Conservation (phyloP, 2,888 invertebrate species). For the Papilio protenor region DNA sequence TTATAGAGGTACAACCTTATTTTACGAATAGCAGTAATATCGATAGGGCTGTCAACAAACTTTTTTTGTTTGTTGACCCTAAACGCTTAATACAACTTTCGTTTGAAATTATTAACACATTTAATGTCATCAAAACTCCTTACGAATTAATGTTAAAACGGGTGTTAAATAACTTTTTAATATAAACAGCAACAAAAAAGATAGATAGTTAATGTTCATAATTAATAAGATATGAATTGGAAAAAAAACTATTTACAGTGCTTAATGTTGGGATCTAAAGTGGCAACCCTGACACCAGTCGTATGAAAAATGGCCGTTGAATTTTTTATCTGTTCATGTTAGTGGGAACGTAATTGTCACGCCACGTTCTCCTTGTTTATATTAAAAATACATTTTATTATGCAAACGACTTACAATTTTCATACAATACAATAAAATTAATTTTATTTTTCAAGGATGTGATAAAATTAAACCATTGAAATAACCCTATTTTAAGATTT, state of each 20-base stretch:
- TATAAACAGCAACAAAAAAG: too few relatives aligned
- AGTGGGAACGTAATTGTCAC: constrained; percentile 34
- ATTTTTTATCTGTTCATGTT: constrained; percentile 41
- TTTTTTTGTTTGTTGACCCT: background rate
- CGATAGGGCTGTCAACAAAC: constrained; percentile 32
- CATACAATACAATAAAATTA: background rate
- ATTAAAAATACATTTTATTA: constrained; percentile 20
- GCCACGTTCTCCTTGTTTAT: constrained; percentile 12
- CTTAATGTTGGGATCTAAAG: background rate
- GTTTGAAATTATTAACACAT: background rate
- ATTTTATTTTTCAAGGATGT: background rate
- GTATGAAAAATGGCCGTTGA: constrained; percentile 38
- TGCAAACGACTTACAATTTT: constrained; percentile 17
- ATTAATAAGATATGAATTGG: too few relatives aligned
- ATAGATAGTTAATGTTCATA: too few relatives aligned
- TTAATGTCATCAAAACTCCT: too few relatives aligned
- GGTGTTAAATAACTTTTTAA: too few relatives aligned
- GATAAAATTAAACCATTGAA: background rate
- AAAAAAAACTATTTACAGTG: too few relatives aligned
- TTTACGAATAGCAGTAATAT: constrained; percentile 24
- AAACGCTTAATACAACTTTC: background rate
- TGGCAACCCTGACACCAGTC: constrained; percentile 27
- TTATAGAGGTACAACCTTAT: constrained; percentile 21
- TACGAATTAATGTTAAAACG: too few relatives aligned
- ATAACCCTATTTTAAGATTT: too few relatives aligned